These are phyloP conservation scores for Melikaiella ostensackeni DNA, from an alignment of 2,888 invertebrate species.

Conservation along the genomic window DNA sequence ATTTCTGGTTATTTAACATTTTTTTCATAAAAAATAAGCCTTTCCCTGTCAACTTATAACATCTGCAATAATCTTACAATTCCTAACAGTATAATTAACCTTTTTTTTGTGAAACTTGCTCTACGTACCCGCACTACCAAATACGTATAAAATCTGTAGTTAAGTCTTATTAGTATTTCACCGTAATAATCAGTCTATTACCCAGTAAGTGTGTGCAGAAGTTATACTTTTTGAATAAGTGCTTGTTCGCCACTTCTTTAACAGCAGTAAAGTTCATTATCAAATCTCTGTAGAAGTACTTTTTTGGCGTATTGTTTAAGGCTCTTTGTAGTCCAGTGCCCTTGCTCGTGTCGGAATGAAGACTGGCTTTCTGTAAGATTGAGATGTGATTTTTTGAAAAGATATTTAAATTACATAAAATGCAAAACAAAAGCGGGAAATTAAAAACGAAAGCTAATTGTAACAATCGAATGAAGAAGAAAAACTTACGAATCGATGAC, in stretches of 20 bases:
- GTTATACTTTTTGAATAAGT: neutral
- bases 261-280: neutral
- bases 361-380: neutral
- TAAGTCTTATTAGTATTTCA: neutral
- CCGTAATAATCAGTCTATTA: neutral
- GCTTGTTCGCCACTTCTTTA: slow-evolving; percentile 2
- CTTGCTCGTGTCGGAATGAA: neutral
- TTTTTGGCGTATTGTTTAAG: neutral
- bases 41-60: too few relatives aligned
- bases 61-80: too few relatives aligned
- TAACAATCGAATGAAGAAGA: neutral
- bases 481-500: neutral
- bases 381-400: neutral
- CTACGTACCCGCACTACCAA: too few relatives aligned
- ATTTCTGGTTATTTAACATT: too few relatives aligned
- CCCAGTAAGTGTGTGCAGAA: neutral
- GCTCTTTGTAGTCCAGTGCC: neutral
- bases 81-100: too few relatives aligned
- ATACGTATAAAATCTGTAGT: too few relatives aligned
- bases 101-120: too few relatives aligned
- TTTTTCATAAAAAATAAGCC: too few relatives aligned
- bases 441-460: neutral
- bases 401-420: neutral
- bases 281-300: neutral
- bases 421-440: neutral